Evolutionary conservation across 53 echinoderm and acorn worm genomes (phyloP), one percentile per base, ranked within the genome.

Genomic region (Zoroaster sp.): DNA sequence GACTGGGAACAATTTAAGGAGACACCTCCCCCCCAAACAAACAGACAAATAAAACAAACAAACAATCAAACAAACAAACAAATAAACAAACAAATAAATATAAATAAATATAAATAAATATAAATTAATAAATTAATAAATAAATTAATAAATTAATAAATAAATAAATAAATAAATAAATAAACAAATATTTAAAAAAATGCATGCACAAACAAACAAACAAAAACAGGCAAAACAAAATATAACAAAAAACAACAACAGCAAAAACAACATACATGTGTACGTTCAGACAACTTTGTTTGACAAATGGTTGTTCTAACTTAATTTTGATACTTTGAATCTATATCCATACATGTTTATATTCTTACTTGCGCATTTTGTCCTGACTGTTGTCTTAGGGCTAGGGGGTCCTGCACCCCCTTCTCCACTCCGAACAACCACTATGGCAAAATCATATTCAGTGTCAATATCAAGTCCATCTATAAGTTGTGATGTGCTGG

Each of bases 371-470:
- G 25, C 86, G 66, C 91, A 91, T 23, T 21, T 18, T 18, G 91
- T 91, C 43, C 37, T 35, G 18, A 75, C 40, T 5, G 77, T 74
- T 5, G 70, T 38, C 42, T 21, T 79, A 4, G 70, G 59, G 72
- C 87, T 91, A 3, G 72, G 79, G 8, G 15, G 40, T 51, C 91
- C 91, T 30, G 66, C 59, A 3, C 91, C 91, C n/a, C 87, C 70
- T 23, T 71, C 76, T 36, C 91, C 87, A 13, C 51, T 54, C 55
- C 91, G 53, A 5, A 78, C 87, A 52, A 87, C 87, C 0, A 83
- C 87, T 0, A 91, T 72, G 38, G 46, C 86, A 77, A 91, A 91
- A 23, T 91, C 86, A 65, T 91, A 91, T 67, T 91, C 86, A 13
- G 91, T 86, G 77, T 77, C 86, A n/a, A 44, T 40, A 32, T 63